Conservation (phyloP, 2,113 vertebrate genomes). For the Brachypteracias leptosomus region DNA sequence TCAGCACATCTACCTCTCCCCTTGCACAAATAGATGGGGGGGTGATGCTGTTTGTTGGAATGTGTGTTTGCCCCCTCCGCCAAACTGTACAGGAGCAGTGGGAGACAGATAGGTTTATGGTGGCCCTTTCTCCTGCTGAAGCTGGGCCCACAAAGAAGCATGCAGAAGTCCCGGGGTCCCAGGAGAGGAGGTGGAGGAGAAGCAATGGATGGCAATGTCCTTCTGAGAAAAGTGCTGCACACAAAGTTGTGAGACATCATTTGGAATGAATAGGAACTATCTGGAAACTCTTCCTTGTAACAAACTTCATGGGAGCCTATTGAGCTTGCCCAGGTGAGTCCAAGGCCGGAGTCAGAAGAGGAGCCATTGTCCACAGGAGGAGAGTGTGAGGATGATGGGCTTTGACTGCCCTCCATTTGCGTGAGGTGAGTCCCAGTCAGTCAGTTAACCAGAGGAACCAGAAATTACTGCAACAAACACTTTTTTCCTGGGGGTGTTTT, state of each 20-base stretch:
- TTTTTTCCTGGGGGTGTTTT: background rate
- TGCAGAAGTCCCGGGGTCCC: background rate
- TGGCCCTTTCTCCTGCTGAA: background rate
- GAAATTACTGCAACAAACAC: background rate
- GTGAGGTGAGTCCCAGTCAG: background rate
- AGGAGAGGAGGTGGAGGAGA: background rate
- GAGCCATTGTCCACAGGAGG: accelerated
- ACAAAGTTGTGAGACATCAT: background rate
- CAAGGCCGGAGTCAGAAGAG: background rate
- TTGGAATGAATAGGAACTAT: accelerated
- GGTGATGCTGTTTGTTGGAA: background rate
- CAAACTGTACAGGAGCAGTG: accelerated
- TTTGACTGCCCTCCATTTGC: background rate
- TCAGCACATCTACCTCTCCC: accelerated
- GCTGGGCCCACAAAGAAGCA: background rate
- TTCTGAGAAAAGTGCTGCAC: background rate
- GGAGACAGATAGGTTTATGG: background rate
- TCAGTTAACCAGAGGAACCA: accelerated
- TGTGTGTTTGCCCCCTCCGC: background rate
- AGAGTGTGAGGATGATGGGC: background rate
- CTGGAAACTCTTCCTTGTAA: background rate
- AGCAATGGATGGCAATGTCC: background rate
- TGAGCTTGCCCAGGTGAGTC: background rate
- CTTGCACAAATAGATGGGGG: background rate
- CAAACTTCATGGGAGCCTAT: background rate